Percentiles rank a stretch among this genome's conserved stretches.
Conservation (phyloP, 2,888 invertebrate genomes). For the Criorhina ranunculi region DNA sequence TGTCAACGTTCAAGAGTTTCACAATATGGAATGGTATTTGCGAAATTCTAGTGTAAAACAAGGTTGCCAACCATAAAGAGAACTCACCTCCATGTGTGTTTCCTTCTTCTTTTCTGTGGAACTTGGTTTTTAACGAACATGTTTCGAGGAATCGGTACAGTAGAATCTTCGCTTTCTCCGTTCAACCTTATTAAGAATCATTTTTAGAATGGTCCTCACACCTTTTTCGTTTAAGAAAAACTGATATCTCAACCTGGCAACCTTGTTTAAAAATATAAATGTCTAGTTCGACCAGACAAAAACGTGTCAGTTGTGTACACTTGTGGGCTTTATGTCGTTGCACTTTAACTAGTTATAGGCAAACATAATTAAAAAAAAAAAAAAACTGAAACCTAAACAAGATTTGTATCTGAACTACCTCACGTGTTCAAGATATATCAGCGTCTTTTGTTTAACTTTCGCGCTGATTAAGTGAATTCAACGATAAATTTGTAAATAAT, state of each 20-base stretch:
- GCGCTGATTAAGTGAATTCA: slow-evolving; percentile 17
- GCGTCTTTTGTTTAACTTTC: slow-evolving; percentile 12
- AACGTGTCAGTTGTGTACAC: not conserved
- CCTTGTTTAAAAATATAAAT: not conserved
- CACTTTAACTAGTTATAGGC: slow-evolving; percentile 21
- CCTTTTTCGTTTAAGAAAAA: too few species aligned
- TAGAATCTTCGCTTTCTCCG: too few species aligned
- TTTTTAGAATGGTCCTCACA: too few species aligned
- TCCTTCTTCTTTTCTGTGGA: too few species aligned
- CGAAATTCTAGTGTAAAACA: too few species aligned
- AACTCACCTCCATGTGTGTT: too few species aligned
- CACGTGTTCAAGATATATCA: slow-evolving; percentile 23
- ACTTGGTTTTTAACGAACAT: too few species aligned
- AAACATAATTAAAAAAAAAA: too few species aligned
- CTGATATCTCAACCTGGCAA: too few species aligned
- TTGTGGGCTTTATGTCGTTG: not conserved
- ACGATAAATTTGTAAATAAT: slow-evolving; percentile 23
- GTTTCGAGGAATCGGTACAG: too few species aligned
- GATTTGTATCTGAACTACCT: not conserved
- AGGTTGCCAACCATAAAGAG: too few species aligned
- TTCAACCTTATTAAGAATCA: too few species aligned
- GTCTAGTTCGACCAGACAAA: slow-evolving; percentile 11
- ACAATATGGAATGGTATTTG: not conserved
- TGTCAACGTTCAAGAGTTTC: not conserved
- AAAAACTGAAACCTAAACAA: not conserved